Base-by-base conservation (phyloP, 2,797 vertebrate species). In the Pseudomugil gertrudae region DNA sequence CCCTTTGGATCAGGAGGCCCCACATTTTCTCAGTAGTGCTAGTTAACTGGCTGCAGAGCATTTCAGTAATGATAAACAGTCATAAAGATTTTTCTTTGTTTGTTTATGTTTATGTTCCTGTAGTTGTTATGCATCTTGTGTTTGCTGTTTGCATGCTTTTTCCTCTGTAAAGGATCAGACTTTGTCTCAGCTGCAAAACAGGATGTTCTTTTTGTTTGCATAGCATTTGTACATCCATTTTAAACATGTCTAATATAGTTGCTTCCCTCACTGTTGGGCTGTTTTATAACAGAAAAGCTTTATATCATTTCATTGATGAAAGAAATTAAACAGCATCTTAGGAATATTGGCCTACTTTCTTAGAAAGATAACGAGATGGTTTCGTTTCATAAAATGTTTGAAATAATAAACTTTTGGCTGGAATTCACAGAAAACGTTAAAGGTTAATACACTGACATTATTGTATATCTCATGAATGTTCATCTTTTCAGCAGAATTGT, bases 1-100 rank as follows among this genome's bases (percentile, higher is more conserved):
- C 72, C 72, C 71, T 45, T 66, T 0, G 57, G 78, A 76, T 63
- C 14, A 9, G 53, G 33, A 63, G 73, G 73, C 65, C 47, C 79
- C 66, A 35, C 82, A 45, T 66, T 74, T 65, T 50, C 68, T 74
- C 69, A 63, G 62, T 89, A 84, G 76, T 56, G 61, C 74, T 72
- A 81, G 72, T 60, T 72, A 74, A 65, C 55, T 79, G 64, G 63
- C 67, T 47, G 61, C 59, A 48, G 57, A 79, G 71, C 54, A 30
- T 78, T 83, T 80, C 24, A 80, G 72, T 52, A 30, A 32, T 75
- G 75, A 85, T 73, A 65, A 59, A 84, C 66, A 66, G 57, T 75
- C 65, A 82, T 55, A 24, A 63, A 68, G 45, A 35, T 21, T 69
- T 79, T 84, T 83, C 79, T 62, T 36, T 69, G 67, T 56, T 51